Evolutionary conservation across 1,140 invertebrate species (phyloP).

Genomic region (Anastrepha obliqua): DNA sequence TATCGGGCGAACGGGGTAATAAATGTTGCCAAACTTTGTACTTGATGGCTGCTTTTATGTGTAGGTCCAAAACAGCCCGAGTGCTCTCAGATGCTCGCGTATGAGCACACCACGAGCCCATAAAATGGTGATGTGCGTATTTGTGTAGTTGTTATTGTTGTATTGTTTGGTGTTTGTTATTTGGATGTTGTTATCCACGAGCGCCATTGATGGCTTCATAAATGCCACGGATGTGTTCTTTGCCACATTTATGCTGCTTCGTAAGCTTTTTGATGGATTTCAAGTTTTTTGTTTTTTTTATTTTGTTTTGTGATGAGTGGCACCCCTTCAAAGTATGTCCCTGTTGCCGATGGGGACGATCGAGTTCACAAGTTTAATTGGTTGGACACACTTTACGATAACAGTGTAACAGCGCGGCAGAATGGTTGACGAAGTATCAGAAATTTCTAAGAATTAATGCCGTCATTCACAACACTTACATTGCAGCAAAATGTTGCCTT

Average conservation of each 20-base stretch:
- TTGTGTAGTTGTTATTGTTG: neutral
- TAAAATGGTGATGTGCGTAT: conserved; percentile 23
- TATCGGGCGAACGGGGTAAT: conserved; percentile 53
- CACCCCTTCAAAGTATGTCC: neutral
- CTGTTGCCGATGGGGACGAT: neutral
- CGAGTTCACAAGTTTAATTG: conserved; percentile 46
- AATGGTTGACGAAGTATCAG: neutral
- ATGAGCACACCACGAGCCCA: neutral
- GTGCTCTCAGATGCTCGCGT: neutral
- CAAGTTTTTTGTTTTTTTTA: neutral
- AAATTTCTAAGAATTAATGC: conserved; percentile 50
- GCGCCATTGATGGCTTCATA: conserved; percentile 73
- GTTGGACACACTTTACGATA: conserved; percentile 51
- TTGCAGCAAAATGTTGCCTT: conserved; percentile 39
- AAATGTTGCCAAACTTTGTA: conserved; percentile 57
- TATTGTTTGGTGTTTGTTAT: conserved; percentile 4
- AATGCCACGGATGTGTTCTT: conserved; percentile 60
- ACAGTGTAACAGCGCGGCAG: neutral
- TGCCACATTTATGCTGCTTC: conserved; percentile 47
- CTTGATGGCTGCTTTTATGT: conserved; percentile 55
- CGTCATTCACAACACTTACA: conserved; percentile 44
- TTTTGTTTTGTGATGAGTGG: neutral
- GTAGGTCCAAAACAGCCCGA: conserved; percentile 42
- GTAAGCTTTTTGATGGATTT: conserved; percentile 50
- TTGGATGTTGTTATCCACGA: conserved; percentile 61